Conservation (phyloP, 2,797 vertebrate genomes). For the Dendrocincla fuliginosa region DNA sequence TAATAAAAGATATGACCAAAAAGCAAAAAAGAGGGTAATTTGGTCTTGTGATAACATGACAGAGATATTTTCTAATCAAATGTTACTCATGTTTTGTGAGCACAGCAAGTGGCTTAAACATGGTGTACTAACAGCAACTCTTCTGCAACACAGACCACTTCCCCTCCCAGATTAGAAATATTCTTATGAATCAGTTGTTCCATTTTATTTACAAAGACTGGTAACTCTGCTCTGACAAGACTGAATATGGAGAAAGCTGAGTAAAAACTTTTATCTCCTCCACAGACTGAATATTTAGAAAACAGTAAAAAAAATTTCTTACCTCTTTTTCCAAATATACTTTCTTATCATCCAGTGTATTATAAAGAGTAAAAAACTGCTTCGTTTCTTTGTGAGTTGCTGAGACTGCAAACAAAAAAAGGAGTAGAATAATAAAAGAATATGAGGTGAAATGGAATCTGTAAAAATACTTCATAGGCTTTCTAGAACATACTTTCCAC, state of each 20-base stretch:
- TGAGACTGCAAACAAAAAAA: slow-evolving; percentile 82
- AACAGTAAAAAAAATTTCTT: slow-evolving; percentile 29
- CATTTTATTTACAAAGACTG: neutral
- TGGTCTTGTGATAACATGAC: neutral
- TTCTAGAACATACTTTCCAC: neutral
- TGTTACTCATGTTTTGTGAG: neutral
- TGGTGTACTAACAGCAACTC: neutral
- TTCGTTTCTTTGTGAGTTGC: slow-evolving; percentile 99
- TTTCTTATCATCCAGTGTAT: slow-evolving; percentile 98
- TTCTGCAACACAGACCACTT: neutral
- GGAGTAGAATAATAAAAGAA: neutral
- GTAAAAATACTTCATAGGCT: neutral
- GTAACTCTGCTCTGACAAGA: neutral
- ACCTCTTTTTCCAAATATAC: slow-evolving; percentile 99
- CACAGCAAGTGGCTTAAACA: neutral
- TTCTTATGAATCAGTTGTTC: neutral
- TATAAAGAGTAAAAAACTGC: slow-evolving; percentile 98
- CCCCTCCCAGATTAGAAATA: neutral
- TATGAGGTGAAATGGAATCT: neutral
- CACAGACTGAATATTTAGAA: neutral
- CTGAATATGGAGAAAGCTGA: neutral
- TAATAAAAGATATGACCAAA: neutral
- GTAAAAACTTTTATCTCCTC: neutral
- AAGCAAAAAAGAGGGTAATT: neutral
- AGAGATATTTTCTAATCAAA: neutral